phyloP scores from a whole-genome alignment of 2,113 vertebrate genomes.

The Myotis davidii region DNA sequence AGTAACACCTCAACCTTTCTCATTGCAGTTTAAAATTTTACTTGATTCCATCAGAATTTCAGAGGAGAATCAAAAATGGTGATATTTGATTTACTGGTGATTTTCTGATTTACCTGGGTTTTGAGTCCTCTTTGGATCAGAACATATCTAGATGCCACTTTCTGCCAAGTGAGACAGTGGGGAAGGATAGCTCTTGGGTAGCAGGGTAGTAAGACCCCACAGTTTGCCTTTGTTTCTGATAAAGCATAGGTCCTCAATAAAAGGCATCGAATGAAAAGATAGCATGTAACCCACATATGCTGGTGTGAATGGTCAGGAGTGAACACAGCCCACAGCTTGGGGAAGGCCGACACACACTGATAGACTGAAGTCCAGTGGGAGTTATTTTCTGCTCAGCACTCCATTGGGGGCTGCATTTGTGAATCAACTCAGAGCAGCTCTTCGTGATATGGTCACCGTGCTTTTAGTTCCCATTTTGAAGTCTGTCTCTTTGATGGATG shows the following conservation, averaged over 20 bases:
- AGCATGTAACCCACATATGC: not conserved
- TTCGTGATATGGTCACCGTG: conserved; percentile 73
- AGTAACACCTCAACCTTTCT: not conserved
- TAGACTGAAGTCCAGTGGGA: conserved; percentile 40
- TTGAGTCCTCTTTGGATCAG: not conserved
- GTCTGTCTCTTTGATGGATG: conserved; percentile 73
- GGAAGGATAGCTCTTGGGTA: not conserved
- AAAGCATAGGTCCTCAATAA: not conserved
- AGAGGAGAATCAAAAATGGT: not conserved
- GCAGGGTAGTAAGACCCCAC: too few species aligned
- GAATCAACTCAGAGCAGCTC: conserved; percentile 59
- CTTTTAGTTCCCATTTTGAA: conserved; percentile 82
- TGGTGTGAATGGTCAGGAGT: not conserved
- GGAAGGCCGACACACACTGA: not conserved
- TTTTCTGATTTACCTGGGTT: not conserved
- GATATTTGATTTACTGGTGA: too few species aligned
- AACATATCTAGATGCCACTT: not conserved
- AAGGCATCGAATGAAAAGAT: not conserved
- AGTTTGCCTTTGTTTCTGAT: conserved; percentile 1
- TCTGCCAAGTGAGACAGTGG: not conserved
- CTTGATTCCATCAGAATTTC: not conserved
- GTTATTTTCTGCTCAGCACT: conserved; percentile 39
- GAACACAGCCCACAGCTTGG: not conserved
- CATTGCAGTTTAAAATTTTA: not conserved
- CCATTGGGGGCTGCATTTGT: conserved; percentile 67